These are phyloP conservation scores for Aspidiotus rigidus DNA, from an alignment of 2,888 invertebrate genomes.

Conservation along the genomic window DNA sequence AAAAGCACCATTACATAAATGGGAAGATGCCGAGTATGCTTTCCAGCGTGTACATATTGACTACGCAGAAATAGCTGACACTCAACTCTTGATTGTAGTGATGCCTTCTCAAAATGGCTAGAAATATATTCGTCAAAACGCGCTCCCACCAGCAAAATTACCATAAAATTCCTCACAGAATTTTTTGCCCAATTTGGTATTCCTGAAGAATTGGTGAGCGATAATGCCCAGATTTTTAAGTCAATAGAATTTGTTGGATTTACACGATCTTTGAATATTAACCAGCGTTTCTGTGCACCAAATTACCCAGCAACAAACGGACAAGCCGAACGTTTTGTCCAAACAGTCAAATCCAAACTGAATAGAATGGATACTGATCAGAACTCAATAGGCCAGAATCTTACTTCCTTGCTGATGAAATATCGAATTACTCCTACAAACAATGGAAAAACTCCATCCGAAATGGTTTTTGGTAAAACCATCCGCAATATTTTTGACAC, in stretches of 20 bases:
- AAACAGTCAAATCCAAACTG: conserved; percentile 16
- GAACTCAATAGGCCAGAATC: conserved; percentile 30
- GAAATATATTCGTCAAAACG: neutral
- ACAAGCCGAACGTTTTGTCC: conserved; percentile 15
- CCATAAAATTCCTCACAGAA: conserved; percentile 5
- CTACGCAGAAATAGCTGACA: neutral
- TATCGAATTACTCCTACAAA: conserved; percentile 36
- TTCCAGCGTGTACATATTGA: conserved; percentile 32
- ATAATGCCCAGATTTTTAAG: conserved; percentile 23
- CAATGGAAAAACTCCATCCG: conserved; percentile 34
- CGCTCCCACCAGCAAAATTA: neutral
- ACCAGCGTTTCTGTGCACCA: neutral
- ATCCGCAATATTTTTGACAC: conserved; percentile 27
- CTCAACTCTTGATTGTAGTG: conserved; percentile 1
- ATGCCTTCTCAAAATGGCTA: conserved; percentile 16
- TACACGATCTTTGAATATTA: neutral
- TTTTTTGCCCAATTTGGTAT: conserved; percentile 11
- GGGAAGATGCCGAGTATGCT: conserved; percentile 33
- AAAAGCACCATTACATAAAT: conserved; percentile 38
- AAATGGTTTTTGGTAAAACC: conserved; percentile 10
- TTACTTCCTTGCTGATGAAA: conserved; percentile 32
- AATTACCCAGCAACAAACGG: conserved; percentile 15
- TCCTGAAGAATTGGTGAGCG: conserved; percentile 3
- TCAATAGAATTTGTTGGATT: conserved; percentile 15
- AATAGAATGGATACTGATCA: conserved; percentile 25